phyloP scores from a whole-genome alignment of 2,888 invertebrate species.

The Lepidocyrtoides sp. region DNA sequence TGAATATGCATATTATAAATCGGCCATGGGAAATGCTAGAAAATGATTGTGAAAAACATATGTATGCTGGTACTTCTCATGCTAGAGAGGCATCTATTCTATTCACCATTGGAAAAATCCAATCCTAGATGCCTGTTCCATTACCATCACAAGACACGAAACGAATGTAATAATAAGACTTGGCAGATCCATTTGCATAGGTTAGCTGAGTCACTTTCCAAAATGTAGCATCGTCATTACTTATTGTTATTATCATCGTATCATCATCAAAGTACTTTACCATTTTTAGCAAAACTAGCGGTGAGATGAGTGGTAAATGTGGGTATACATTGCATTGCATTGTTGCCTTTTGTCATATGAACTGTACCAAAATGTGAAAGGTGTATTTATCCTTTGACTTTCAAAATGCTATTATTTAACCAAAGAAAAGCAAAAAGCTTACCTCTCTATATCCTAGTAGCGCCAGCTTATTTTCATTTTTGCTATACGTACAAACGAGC shows the following conservation, averaged over 20 bases:
- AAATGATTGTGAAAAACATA: too few species aligned
- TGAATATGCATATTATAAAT: not conserved
- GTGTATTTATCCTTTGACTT: not conserved
- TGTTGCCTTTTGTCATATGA: not conserved
- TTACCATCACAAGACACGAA: not conserved
- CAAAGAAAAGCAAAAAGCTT: constrained; percentile 3
- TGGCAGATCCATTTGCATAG: constrained; percentile 28
- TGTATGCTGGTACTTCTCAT: too few species aligned
- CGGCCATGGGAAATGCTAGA: not conserved
- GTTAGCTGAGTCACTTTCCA: constrained; percentile 22
- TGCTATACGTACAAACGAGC: not conserved
- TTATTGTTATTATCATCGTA: constrained; percentile 24
- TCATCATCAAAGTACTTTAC: not conserved
- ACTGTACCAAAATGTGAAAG: not conserved
- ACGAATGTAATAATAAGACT: constrained; percentile 37
- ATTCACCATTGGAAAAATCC: not conserved
- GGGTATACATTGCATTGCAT: not conserved
- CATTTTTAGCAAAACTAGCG: not conserved
- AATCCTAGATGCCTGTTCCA: not conserved
- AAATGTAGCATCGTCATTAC: constrained; percentile 23
- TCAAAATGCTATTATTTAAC: not conserved
- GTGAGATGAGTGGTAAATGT: not conserved
- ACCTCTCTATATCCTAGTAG: not conserved
- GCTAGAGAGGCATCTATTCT: not conserved
- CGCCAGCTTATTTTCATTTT: not conserved